Evolutionary conservation across 1,140 invertebrate genomes (phyloP).

Genomic region (Pseudomyrmex gracilis): DNA sequence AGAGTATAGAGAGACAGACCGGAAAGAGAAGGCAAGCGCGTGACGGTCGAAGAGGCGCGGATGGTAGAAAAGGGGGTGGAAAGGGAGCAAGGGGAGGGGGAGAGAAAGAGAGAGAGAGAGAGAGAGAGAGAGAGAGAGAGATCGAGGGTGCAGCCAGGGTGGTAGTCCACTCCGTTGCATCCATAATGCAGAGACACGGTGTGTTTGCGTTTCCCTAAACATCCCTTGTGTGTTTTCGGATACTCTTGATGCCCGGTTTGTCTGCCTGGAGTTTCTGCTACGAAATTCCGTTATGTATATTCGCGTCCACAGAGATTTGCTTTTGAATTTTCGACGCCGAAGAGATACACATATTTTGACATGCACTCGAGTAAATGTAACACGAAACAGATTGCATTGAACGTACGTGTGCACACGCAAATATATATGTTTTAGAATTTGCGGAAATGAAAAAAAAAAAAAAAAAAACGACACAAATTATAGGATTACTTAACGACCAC

Average conservation of each 20-base stretch:
- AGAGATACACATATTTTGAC: constrained; percentile 7
- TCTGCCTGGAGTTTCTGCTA: constrained; percentile 69
- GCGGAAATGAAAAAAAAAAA: no score
- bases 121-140: not conserved
- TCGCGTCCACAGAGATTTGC: constrained; percentile 55
- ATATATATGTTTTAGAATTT: not conserved
- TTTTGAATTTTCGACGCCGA: constrained; percentile 62
- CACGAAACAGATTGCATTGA: not conserved
- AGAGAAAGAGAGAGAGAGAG: not conserved
- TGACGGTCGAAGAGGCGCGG: constrained; percentile 37
- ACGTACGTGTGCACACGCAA: not conserved
- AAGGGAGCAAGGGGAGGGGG: not conserved
- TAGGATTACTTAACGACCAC: no score
- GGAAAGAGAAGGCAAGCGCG: constrained; percentile 59
- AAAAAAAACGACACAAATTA: not conserved
- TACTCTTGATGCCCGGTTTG: constrained; percentile 81
- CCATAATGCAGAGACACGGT: constrained; percentile 82
- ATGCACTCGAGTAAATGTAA: not conserved
- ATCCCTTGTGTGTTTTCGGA: constrained; percentile 78
- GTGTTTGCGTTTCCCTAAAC: constrained; percentile 82
- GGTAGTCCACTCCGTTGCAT: constrained; percentile 83
- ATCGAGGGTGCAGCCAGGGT: constrained; percentile 50
- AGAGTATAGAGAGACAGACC: constrained; percentile 23
- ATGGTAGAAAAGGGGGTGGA: constrained; percentile 32
- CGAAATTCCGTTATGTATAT: constrained; percentile 69